Percentiles rank a stretch among this genome's conserved stretches.
Conservation (phyloP, 2,888 invertebrate species). For the Cetonia aurata region DNA sequence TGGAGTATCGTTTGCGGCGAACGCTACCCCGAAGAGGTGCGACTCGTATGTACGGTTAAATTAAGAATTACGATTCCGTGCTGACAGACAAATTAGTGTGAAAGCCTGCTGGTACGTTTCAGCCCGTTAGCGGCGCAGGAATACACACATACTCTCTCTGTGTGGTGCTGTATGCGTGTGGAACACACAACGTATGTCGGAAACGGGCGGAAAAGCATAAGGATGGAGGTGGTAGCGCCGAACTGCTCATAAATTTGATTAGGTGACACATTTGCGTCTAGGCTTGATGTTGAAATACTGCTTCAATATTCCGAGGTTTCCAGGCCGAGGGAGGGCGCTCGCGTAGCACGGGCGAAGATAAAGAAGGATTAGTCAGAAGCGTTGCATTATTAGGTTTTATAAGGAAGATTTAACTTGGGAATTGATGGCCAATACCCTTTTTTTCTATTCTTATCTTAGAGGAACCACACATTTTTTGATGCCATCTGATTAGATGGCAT, state of each 20-base stretch:
- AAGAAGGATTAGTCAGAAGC: no score
- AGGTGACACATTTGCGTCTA: slow-evolving; percentile 64
- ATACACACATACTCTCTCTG: no score
- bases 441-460: no score
- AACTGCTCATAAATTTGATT: slow-evolving; percentile 65
- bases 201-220: slow-evolving; percentile 54
- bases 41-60: slow-evolving; percentile 65
- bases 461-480: no score
- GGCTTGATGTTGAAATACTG: slow-evolving; percentile 63
- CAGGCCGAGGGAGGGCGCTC: slow-evolving; percentile 6
- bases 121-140: slow-evolving; percentile 32
- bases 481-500: no score
- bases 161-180: slow-evolving; percentile 44
- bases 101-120: slow-evolving; percentile 53
- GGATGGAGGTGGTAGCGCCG: slow-evolving; percentile 55
- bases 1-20: slow-evolving; percentile 58
- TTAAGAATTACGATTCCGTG: slow-evolving; percentile 65
- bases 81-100: slow-evolving; percentile 66
- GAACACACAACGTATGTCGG: slow-evolving; percentile 10
- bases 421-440: no score
- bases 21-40: slow-evolving; percentile 59
- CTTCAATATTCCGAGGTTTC: slow-evolving; percentile 57
- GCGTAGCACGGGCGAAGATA: no score
- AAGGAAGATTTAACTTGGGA: no score
- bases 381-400: no score